phyloP scores from a whole-genome alignment of 2,797 vertebrate species.

The Sparidentex hasta region DNA sequence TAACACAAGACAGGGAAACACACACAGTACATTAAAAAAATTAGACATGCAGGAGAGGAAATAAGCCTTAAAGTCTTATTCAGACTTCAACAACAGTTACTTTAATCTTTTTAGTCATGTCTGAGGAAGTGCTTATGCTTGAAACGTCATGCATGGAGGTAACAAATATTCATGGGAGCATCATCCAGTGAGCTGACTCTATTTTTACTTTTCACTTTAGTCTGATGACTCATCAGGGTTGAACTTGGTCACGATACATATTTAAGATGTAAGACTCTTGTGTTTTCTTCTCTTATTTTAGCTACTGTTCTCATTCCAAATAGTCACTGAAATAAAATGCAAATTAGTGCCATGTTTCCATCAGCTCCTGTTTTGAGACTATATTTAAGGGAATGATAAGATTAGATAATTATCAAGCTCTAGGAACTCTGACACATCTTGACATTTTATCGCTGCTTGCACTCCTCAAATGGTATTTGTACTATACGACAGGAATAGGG shows the following conservation, averaged over 20 bases:
- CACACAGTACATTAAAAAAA: no score
- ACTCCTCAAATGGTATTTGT: background rate
- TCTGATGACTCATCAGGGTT: slow-evolving; percentile 22
- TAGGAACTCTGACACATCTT: background rate
- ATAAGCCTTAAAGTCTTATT: background rate
- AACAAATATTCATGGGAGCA: no score
- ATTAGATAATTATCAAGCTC: background rate
- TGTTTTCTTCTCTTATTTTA: background rate
- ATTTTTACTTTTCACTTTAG: background rate
- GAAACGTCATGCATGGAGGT: no score
- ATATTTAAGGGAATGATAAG: background rate
- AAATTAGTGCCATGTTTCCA: background rate
- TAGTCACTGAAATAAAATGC: slow-evolving; percentile 6
- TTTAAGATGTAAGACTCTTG: slow-evolving; percentile 1
- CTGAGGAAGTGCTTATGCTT: no score
- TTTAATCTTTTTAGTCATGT: no score
- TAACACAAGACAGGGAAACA: no score
- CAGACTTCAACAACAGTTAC: background rate
- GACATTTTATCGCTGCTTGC: background rate
- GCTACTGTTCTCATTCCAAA: background rate
- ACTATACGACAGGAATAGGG: background rate
- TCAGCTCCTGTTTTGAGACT: background rate
- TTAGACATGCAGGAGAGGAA: no score
- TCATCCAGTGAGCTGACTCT: no score
- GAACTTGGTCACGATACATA: background rate